These are phyloP conservation scores for Cololabis saira DNA, from an alignment of 2,113 vertebrate species.

Conservation along the genomic window DNA sequence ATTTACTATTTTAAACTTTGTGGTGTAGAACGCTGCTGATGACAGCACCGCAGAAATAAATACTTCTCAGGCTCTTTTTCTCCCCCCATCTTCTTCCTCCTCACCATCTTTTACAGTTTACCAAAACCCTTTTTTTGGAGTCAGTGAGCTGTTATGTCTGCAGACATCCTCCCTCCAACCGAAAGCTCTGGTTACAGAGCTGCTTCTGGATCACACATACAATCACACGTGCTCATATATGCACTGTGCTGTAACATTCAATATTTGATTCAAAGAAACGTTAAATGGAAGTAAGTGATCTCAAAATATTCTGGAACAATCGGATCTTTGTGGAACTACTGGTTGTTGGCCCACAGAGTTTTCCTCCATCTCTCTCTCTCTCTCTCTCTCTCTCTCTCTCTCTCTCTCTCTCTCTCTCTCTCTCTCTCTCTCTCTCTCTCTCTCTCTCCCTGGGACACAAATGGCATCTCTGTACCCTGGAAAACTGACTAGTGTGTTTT, in stretches of 20 bases:
- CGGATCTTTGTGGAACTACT: conserved; percentile 42
- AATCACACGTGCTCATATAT: conserved; percentile 24
- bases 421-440: neutral
- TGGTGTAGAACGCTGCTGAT: conserved; percentile 45
- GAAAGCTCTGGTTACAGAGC: conserved; percentile 66
- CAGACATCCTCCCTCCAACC: conserved; percentile 58
- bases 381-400: neutral
- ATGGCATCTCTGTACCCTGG: conserved; percentile 24
- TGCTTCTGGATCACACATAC: conserved; percentile 45
- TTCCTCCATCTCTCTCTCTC: neutral
- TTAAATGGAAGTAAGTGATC: conserved; percentile 33
- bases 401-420: neutral
- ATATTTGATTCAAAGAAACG: conserved; percentile 42
- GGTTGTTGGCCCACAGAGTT: conserved; percentile 5
- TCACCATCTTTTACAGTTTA: conserved; percentile 65
- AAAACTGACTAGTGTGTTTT: conserved; percentile 39
- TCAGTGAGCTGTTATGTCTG: conserved; percentile 63
- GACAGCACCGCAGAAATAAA: conserved; percentile 51
- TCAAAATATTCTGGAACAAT: conserved; percentile 48
- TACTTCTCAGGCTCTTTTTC: conserved; percentile 32
- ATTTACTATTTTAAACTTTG: conserved; percentile 72
- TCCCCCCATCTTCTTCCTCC: conserved; percentile 13
- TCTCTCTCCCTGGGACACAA: conserved; percentile 8
- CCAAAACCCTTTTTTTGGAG: conserved; percentile 61
- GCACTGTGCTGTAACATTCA: conserved; percentile 23